Percentiles rank a stretch among this genome's conserved stretches.
Evolutionary conservation across 2,113 vertebrate species (phyloP).

Genomic region (Sinocyclocheilus maitianheensis): DNA sequence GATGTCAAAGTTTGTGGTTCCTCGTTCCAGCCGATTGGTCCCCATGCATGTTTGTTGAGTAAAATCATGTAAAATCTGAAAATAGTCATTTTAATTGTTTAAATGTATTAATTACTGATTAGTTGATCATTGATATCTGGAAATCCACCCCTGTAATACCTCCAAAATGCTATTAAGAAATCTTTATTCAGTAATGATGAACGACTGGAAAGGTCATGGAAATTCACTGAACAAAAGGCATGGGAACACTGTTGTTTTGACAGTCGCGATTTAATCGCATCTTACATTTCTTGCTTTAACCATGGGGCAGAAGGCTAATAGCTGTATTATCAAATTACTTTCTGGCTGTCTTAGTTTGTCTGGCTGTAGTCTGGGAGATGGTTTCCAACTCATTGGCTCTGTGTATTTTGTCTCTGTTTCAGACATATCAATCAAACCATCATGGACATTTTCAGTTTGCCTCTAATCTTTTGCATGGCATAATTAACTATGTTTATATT

Average conservation of each 20-base stretch:
- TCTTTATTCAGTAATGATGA: not conserved
- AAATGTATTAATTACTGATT: no score
- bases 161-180: not conserved
- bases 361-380: conserved; percentile 17
- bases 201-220: not conserved
- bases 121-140: no score
- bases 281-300: not conserved
- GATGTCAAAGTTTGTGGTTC: conserved; percentile 91
- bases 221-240: not conserved
- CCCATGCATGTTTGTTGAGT: not conserved
- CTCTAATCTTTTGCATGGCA: not conserved
- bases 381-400: conserved; percentile 27
- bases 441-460: not conserved
- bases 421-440: no score
- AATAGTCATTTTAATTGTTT: not conserved
- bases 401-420: no score
- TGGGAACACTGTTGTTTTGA: not conserved
- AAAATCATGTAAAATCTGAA: not conserved
- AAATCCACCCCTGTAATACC: no score
- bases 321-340: conserved; percentile 64
- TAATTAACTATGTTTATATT: not conserved
- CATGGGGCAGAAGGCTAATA: conserved; percentile 49
- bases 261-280: no score
- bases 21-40: conserved; percentile 92
- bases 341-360: conserved; percentile 66